Conservation (phyloP, 2,888 invertebrate species). For the Halictus ligatus region DNA sequence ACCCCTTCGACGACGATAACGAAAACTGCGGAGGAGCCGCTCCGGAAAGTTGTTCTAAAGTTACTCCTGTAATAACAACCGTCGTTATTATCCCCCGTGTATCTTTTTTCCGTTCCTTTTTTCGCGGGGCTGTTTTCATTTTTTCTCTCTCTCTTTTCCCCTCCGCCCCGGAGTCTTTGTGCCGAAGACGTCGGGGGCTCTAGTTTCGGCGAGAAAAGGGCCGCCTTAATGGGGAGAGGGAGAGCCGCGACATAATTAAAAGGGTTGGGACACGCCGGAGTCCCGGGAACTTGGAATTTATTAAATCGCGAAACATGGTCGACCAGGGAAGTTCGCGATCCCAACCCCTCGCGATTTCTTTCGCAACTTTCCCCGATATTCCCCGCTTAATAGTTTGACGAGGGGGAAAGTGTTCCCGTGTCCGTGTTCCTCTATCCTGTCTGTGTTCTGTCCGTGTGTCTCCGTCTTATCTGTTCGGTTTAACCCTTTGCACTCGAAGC, state of each 20-base stretch:
- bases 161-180: background rate
- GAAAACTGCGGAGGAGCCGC: background rate
- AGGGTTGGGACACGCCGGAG: background rate
- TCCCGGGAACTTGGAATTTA: conserved; percentile 3
- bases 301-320: background rate
- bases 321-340: background rate
- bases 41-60: background rate
- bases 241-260: conserved; percentile 22
- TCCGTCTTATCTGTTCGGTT: too few species aligned
- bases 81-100: conserved; percentile 7
- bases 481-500: too few species aligned
- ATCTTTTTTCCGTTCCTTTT: background rate
- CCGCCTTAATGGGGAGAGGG: background rate
- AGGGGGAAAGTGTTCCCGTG: background rate
- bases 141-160: background rate
- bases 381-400: background rate
- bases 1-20: conserved; percentile 4
- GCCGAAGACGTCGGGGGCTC: conserved; percentile 6
- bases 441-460: too few species aligned
- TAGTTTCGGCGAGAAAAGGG: conserved; percentile 18
- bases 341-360: conserved; percentile 1
- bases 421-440: too few species aligned
- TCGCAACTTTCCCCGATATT: background rate
- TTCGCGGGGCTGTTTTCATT: background rate
- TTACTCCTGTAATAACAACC: background rate